Conservation (phyloP, 2,888 invertebrate genomes). For the Dioctria linearis region DNA sequence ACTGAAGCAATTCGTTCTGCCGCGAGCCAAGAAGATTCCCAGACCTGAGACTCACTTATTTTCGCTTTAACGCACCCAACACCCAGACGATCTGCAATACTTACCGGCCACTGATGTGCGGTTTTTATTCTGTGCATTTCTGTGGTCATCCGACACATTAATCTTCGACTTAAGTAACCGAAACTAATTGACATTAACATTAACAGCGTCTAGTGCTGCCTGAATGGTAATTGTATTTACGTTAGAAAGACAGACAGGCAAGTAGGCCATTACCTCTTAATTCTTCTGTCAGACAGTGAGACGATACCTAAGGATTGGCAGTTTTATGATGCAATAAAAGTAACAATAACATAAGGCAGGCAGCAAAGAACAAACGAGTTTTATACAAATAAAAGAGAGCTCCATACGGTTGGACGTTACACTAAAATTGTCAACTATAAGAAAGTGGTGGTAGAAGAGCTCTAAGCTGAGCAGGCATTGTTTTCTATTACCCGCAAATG, state of each 20-base stretch:
- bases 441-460: too few species aligned
- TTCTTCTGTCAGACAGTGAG: background rate
- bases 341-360: slow-evolving; percentile 13
- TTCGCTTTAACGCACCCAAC: slow-evolving; percentile 1
- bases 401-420: too few species aligned
- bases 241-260: slow-evolving; percentile 6
- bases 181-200: slow-evolving; percentile 49
- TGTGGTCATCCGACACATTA: slow-evolving; percentile 40
- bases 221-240: slow-evolving; percentile 43
- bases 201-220: slow-evolving; percentile 25
- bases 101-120: background rate
- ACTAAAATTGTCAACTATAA: too few species aligned
- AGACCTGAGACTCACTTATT: slow-evolving; percentile 14
- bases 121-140: slow-evolving; percentile 16
- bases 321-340: slow-evolving; percentile 35
- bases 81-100: background rate
- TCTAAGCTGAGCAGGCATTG: too few species aligned
- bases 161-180: slow-evolving; percentile 45
- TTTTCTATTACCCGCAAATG: too few species aligned
- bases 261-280: slow-evolving; percentile 10
- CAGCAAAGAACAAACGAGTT: slow-evolving; percentile 6
- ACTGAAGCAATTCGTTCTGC: background rate
- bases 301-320: slow-evolving; percentile 9
- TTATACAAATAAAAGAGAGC: background rate
- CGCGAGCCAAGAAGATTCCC: background rate